These are phyloP conservation scores for Hydrophis major DNA, from an alignment of 2,797 vertebrate genomes.

Conservation along the genomic window DNA sequence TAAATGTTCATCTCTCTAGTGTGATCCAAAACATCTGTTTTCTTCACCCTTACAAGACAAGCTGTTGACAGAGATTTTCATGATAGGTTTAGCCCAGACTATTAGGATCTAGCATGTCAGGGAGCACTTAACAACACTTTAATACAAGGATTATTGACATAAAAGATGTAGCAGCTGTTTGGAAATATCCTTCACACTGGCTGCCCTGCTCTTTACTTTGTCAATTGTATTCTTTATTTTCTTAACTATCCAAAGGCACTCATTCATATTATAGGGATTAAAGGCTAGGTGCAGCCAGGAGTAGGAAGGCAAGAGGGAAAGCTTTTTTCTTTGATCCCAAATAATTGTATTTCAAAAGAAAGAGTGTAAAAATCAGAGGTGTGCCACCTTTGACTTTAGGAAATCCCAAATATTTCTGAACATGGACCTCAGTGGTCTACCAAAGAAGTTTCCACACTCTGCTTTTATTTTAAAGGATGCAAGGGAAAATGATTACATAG, in stretches of 20 bases:
- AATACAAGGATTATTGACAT: slow-evolving; percentile 66
- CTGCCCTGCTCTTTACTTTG: slow-evolving; percentile 56
- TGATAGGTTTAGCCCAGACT: slow-evolving; percentile 62
- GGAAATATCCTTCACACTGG: slow-evolving; percentile 63
- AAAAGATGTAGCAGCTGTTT: slow-evolving; percentile 69
- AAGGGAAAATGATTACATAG: not conserved
- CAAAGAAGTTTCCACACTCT: not conserved
- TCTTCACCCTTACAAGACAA: slow-evolving; percentile 30
- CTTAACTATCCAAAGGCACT: slow-evolving; percentile 52
- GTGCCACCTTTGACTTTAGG: not conserved
- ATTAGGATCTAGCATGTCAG: slow-evolving; percentile 59
- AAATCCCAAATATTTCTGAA: not conserved
- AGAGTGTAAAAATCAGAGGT: not conserved
- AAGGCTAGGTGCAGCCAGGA: slow-evolving; percentile 49
- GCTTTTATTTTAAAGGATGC: not conserved
- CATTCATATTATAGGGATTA: slow-evolving; percentile 49
- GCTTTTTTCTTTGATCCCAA: slow-evolving; percentile 57
- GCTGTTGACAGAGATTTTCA: slow-evolving; percentile 57
- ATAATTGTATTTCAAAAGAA: slow-evolving; percentile 10
- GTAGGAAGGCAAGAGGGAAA: slow-evolving; percentile 52
- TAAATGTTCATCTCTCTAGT: slow-evolving; percentile 18
- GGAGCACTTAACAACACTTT: slow-evolving; percentile 61
- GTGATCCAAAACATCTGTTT: slow-evolving; percentile 30
- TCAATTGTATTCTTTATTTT: slow-evolving; percentile 59
- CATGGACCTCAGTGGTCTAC: not conserved